Evolutionary conservation across 92 coral and sea anemone genomes (phyloP), one percentile per base, ranked within the genome.

Genomic region (Ricordea florida): DNA sequence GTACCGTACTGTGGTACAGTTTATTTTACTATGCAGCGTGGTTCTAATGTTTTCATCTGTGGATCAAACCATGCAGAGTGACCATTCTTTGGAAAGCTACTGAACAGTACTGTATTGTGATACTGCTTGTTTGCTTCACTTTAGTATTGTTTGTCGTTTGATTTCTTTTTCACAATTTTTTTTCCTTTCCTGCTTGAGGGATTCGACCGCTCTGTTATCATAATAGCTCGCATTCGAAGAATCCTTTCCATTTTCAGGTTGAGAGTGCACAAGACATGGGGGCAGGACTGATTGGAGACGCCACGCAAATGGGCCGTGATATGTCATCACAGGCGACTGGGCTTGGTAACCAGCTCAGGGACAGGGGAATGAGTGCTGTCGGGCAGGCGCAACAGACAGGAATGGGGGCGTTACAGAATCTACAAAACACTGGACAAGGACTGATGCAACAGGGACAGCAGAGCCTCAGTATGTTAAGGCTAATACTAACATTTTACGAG

Each of bases 391-490:
- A 92, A 52, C 55, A 60, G 8, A 68, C 86, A 10, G 93, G 93
- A 21, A 89, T 88, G 97, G 93, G 90, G 2, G 97, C 97, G 5
- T 35, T 92, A 44, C 61, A 88, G 41, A 74, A 83, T 22, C 87
- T 92, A 3, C 71, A 62, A 45, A 65, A 80, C 24, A 83, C 92
- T 23, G 96, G 96, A 25, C 84, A 87, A 79, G 97, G 97, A 27
- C 79, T 88, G n/a, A 79, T 79, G 34, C 68, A 67, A 29, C 84
- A 83, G 51, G 97, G 90, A 30, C 78, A 72, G 33, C 75, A 72
- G 37, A 75, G 74, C 6, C 62, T 89, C 35, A 85, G 97, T 91
- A 66, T 61, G 90, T 57, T 30, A 23, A 5, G 11, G 7, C 4
- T 3, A 5, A 3, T 14, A 33, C 43, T 57, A 0, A 10, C 26